Conservation (phyloP, 1,140 invertebrate genomes). For the Vanessa atalanta region DNA sequence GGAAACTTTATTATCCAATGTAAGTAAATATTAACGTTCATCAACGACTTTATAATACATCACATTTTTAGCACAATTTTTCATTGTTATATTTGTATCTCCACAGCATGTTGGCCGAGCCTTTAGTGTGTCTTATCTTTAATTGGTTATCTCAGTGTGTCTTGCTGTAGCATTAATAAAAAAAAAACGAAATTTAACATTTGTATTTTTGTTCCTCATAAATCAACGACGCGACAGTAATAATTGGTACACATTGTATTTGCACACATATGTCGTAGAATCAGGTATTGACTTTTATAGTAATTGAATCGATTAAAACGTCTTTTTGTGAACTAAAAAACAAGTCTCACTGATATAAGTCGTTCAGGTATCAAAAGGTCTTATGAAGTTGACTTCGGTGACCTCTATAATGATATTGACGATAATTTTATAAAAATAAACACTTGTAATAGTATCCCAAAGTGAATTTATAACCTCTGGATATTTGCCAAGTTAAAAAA, state of each 20-base stretch:
- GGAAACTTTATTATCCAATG: background rate
- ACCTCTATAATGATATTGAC: background rate
- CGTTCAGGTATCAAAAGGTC: background rate
- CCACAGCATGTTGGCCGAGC: too few relatives aligned
- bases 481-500: conserved; percentile 18
- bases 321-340: background rate
- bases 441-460: background rate
- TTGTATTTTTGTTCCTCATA: background rate
- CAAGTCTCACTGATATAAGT: background rate
- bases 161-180: background rate
- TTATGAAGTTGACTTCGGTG: conserved; percentile 5
- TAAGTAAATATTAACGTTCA: background rate
- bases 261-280: conserved; percentile 7
- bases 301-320: background rate
- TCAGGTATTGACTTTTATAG: background rate
- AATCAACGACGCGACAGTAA: conserved; percentile 24
- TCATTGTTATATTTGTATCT: background rate
- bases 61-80: background rate
- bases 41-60: too few relatives aligned
- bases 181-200: background rate
- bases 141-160: too few relatives aligned
- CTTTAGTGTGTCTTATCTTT: too few relatives aligned
- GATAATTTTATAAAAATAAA: background rate
- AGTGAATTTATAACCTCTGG: conserved; percentile 8
- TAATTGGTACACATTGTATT: conserved; percentile 12